phyloP scores from a whole-genome alignment of 2,113 vertebrate genomes.

The Nanorana parkeri region DNA sequence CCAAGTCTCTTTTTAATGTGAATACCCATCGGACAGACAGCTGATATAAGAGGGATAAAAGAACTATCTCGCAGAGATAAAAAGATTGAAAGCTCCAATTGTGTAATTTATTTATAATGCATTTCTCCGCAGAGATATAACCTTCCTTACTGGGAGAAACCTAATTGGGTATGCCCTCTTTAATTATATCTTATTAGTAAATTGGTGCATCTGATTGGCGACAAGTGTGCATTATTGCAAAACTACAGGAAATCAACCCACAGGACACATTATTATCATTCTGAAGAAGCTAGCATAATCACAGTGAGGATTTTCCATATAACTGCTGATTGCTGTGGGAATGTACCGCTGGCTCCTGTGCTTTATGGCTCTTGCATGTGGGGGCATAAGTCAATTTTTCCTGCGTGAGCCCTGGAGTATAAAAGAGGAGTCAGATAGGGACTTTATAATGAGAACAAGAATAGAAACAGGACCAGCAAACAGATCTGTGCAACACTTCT shows the following conservation, averaged over 20 bases:
- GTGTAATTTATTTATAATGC: conserved; percentile 10
- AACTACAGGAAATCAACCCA: not conserved
- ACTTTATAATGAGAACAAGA: conserved; percentile 2
- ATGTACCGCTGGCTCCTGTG: not conserved
- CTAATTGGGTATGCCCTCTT: conserved; percentile 5
- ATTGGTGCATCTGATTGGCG: conserved; percentile 10
- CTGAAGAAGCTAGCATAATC: not conserved
- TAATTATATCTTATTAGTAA: conserved; percentile 32
- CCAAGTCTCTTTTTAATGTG: conserved; percentile 1
- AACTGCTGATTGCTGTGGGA: conserved; percentile 2
- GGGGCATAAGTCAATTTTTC: conserved; percentile 32
- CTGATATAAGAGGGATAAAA: conserved; percentile 30
- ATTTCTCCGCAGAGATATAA: not conserved
- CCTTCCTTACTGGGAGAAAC: not conserved
- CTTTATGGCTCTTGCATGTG: not conserved
- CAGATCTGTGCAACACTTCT: no score
- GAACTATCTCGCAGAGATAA: conserved; percentile 16
- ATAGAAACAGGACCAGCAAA: no score
- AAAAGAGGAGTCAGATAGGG: conserved; percentile 9
- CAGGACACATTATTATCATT: not conserved
- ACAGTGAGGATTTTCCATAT: conserved; percentile 10
- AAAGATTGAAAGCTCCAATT: conserved; percentile 17
- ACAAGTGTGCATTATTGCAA: not conserved
- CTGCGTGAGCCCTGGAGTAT: not conserved
- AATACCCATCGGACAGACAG: conserved; percentile 15